These are phyloP conservation scores for Prolemur simus DNA, from an alignment of 2,113 vertebrate genomes.

Conservation along the genomic window DNA sequence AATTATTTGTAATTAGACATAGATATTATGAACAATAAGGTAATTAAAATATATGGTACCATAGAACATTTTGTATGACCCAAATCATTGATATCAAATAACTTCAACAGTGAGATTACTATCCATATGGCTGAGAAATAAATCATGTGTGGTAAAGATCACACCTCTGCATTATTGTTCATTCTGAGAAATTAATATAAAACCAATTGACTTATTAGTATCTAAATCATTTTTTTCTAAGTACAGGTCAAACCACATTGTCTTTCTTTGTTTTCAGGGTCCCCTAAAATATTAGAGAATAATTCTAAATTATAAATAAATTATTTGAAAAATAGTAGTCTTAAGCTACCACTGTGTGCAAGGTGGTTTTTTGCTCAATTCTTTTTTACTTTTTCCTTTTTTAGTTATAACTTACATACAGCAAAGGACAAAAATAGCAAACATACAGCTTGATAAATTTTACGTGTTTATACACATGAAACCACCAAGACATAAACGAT, in stretches of 20 bases:
- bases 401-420: background rate
- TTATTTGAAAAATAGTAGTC: slow-evolving; percentile 41
- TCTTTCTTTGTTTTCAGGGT: background rate
- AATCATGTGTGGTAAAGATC: background rate
- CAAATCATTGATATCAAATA: slow-evolving; percentile 56
- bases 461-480: background rate
- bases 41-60: slow-evolving; percentile 77
- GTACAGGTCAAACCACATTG: background rate
- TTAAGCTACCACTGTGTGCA: background rate
- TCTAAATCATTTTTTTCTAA: background rate
- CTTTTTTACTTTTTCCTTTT: background rate
- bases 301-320: background rate
- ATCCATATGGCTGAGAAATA: background rate
- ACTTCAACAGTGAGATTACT: slow-evolving; percentile 10
- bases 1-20: slow-evolving; percentile 81
- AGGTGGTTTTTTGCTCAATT: background rate
- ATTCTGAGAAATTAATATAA: background rate
- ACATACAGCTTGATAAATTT: background rate
- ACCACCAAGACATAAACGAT: background rate
- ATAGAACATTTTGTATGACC: slow-evolving; percentile 66
- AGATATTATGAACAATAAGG: slow-evolving; percentile 69
- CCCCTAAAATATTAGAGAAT: slow-evolving; percentile 7
- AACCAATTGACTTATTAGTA: background rate
- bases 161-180: background rate
- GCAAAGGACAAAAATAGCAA: slow-evolving; percentile 12